Percentiles rank a stretch among this genome's conserved stretches.
Conservation (phyloP, 2,113 vertebrate genomes). For the Scomber colias region DNA sequence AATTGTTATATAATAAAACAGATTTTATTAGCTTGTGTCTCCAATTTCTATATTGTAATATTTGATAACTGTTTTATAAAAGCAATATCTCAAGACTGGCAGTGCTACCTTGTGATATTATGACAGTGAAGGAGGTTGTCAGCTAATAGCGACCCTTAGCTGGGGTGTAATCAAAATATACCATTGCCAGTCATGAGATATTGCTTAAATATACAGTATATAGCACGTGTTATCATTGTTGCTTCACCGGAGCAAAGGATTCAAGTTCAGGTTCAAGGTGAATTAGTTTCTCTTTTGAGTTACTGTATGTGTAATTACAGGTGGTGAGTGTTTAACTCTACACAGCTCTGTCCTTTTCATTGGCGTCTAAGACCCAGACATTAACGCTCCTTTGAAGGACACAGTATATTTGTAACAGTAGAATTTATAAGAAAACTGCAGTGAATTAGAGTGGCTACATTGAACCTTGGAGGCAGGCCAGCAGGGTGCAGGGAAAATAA, state of each 20-base stretch:
- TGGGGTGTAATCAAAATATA: too few relatives aligned
- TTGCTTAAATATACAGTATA: background rate
- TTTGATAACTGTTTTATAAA: too few relatives aligned
- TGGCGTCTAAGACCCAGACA: conserved; percentile 30
- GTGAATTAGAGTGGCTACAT: conserved; percentile 54
- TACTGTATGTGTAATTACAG: too few relatives aligned
- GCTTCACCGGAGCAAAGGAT: conserved; percentile 14
- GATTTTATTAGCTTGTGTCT: too few relatives aligned
- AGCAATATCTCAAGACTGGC: too few relatives aligned
- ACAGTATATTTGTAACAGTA: conserved; percentile 44
- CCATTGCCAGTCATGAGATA: too few relatives aligned
- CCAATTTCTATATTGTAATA: too few relatives aligned
- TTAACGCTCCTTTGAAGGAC: conserved; percentile 22
- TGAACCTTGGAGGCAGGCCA: conserved; percentile 51
- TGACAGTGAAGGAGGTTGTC: too few relatives aligned
- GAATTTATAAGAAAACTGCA: conserved; percentile 39
- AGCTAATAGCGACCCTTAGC: too few relatives aligned
- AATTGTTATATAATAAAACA: too few relatives aligned
- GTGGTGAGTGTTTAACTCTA: background rate
- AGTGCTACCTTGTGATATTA: too few relatives aligned
- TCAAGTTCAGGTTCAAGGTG: conserved; percentile 6
- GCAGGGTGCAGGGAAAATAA: conserved; percentile 24
- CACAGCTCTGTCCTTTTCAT: background rate
- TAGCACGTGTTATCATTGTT: background rate
- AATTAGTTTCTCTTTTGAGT: conserved; percentile 13